Base-by-base conservation (phyloP, 2,888 invertebrate species). In the Megastigmus dorsalis region DNA sequence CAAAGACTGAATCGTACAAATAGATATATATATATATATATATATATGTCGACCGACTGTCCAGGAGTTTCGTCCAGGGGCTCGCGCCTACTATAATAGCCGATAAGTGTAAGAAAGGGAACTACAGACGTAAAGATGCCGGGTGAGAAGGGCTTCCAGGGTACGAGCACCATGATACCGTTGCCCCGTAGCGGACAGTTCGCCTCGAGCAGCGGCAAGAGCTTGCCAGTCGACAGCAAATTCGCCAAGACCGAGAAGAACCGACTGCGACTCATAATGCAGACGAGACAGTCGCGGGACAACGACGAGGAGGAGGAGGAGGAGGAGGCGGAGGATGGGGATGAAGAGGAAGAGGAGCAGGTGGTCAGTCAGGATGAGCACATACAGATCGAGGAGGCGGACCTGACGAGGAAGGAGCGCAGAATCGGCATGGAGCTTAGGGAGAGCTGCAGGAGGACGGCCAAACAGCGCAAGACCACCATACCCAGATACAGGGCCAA, bases 171-270 rank as follows among this genome's bases (percentile, higher is more conserved):
- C 33, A 75, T 81, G 54, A 86, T 86, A 9, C 83, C 86, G 10
- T 50, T 85, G 20, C 83, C 84, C 0, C 81, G 80, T 15, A 76
- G 70, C 15, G 79, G 77, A 4, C 79, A 80, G 18, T 80, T 79
- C 5, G 43, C 79, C 2, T 20, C 33, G 0, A 43, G 60, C 10
- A 69, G 77, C 26, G 80, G 80, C n/a, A 82, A 77, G 45, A 43
- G 77, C 3, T 23, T 28, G 48, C 26, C 38, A 0, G 28, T 45
- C 1, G 60, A 43, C 50, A 82, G 80, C 50, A 88, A 88, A 75
- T 77, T 84, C 9, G 83, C 79, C 1, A 88, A 88, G 62, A 88
- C 88, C 2, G 85, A 87, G 75, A 83, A 80, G 73, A 88, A 88
- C 78, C 84, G 84, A n/a, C 67, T 86, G 67, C 81, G 80, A 6